Evolutionary conservation across 1,140 invertebrate species (phyloP).

Genomic region (Cydia strobilella): DNA sequence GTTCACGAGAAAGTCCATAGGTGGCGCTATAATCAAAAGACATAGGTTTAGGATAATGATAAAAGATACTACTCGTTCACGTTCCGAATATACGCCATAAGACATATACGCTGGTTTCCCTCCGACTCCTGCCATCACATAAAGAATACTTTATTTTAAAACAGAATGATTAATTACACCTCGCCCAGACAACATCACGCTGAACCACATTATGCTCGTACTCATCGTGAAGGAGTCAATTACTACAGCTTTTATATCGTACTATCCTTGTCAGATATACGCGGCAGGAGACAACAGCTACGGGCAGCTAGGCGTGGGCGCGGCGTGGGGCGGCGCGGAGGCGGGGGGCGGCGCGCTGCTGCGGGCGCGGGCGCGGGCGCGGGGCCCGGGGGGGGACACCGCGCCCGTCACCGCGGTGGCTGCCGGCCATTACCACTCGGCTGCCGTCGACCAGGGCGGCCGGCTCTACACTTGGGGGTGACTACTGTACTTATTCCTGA

Average conservation of each 20-base stretch:
- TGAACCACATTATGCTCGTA: too few relatives aligned
- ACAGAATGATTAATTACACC: too few relatives aligned
- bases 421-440: slow-evolving; percentile 68
- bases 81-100: too few relatives aligned
- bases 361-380: slow-evolving; percentile 45
- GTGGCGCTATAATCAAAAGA: too few relatives aligned
- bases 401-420: slow-evolving; percentile 49
- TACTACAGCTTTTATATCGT: neutral
- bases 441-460: slow-evolving; percentile 60
- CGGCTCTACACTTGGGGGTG: slow-evolving; percentile 67
- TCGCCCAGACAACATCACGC: too few relatives aligned
- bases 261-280: slow-evolving; percentile 51
- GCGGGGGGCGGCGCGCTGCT: slow-evolving; percentile 41
- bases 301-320: slow-evolving; percentile 64
- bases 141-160: too few relatives aligned
- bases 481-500: slow-evolving; percentile 22
- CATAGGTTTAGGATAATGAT: too few relatives aligned
- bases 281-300: slow-evolving; percentile 62
- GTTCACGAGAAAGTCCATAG: too few relatives aligned
- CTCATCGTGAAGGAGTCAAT: too few relatives aligned
- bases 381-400: slow-evolving; percentile 42
- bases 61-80: too few relatives aligned
- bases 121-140: too few relatives aligned
- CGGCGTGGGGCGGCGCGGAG: slow-evolving; percentile 52
- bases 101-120: too few relatives aligned